phyloP scores from a whole-genome alignment of 2,113 vertebrate genomes.

The Motacilla alba region DNA sequence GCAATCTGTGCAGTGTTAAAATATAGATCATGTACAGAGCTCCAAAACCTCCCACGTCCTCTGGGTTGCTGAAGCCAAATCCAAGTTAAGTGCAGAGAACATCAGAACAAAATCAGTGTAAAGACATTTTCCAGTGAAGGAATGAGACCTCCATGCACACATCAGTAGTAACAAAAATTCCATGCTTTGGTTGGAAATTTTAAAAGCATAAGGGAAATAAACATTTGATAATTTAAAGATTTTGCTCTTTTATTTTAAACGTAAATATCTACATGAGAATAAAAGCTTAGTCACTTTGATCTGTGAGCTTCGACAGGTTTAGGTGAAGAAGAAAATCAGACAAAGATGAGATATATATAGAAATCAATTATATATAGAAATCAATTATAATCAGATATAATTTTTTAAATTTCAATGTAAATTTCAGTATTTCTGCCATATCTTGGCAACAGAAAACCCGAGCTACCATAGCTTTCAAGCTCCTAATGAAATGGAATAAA shows the following conservation, averaged over 20 bases:
- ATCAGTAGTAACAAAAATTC: background rate
- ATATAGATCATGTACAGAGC: background rate
- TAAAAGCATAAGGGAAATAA: background rate
- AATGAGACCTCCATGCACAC: background rate
- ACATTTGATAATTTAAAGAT: background rate
- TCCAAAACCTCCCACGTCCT: background rate
- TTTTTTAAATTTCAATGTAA: background rate
- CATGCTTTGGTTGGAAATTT: background rate
- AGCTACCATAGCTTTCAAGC: background rate
- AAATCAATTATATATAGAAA: background rate
- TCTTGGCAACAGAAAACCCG: background rate
- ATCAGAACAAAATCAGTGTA: background rate
- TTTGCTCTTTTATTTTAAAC: background rate
- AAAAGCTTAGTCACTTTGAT: background rate
- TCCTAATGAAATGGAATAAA: background rate
- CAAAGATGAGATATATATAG: background rate
- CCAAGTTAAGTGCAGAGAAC: background rate
- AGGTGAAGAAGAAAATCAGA: background rate
- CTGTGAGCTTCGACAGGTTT: background rate
- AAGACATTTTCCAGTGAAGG: background rate
- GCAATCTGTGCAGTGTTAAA: background rate
- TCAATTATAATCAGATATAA: background rate
- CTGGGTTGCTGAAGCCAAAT: background rate
- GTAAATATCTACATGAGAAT: background rate
- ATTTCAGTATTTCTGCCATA: background rate